Evolutionary conservation across 2,888 invertebrate genomes (phyloP).

Genomic region (Tetranychus piercei): DNA sequence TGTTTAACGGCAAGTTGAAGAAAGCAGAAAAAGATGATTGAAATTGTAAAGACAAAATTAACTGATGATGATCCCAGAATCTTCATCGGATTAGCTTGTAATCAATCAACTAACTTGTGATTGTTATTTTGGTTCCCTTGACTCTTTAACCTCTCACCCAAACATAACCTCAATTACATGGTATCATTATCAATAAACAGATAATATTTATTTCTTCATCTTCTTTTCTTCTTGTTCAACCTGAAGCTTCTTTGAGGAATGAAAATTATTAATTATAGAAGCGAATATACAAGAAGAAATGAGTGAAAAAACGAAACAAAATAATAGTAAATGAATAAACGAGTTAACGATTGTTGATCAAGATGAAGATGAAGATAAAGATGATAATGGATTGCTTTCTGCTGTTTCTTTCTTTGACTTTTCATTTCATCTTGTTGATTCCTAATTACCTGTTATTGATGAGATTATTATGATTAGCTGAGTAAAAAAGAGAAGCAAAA

Average conservation of each 20-base stretch:
- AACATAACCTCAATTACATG: neutral
- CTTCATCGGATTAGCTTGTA: neutral
- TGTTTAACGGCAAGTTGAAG: neutral
- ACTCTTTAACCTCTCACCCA: neutral
- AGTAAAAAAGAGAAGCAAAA: neutral
- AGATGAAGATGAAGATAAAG: neutral
- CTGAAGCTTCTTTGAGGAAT: neutral
- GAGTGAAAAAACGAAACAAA: neutral
- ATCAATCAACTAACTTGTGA: neutral
- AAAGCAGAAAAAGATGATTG: neutral
- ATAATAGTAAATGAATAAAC: too few relatives aligned
- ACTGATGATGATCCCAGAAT: neutral
- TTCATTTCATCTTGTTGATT: neutral
- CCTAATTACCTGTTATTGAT: neutral
- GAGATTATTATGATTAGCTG: neutral
- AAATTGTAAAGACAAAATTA: neutral
- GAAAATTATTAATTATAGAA: neutral
- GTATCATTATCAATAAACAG: neutral
- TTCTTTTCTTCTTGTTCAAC: neutral
- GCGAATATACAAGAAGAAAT: neutral
- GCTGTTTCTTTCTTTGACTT: too few relatives aligned
- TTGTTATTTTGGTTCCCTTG: neutral
- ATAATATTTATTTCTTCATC: neutral
- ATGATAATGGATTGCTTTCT: neutral
- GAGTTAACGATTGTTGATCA: too few relatives aligned